Percentiles rank a stretch among this genome's conserved stretches.
These are phyloP conservation scores for Andrena haemorrhoa DNA, from an alignment of 2,888 invertebrate genomes.

Conservation along the genomic window DNA sequence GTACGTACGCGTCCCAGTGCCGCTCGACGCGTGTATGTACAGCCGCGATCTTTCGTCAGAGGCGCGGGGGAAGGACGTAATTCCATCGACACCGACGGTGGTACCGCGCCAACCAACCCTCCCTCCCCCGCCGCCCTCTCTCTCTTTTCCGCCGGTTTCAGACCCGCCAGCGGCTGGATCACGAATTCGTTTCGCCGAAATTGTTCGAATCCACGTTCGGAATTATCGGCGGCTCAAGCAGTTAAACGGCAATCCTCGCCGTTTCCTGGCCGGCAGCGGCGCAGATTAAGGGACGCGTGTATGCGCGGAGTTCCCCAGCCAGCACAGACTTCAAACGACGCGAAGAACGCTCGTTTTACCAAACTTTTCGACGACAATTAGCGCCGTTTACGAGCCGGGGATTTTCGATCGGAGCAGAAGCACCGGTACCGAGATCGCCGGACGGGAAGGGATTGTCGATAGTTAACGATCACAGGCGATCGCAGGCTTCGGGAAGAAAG, in stretches of 20 bases:
- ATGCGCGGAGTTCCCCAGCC: conserved; percentile 8
- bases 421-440: neutral
- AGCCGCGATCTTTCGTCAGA: conserved; percentile 62
- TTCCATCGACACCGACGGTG: conserved; percentile 73
- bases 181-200: conserved; percentile 73
- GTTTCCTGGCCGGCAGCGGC: conserved; percentile 27
- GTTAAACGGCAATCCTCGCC: conserved; percentile 61
- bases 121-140: conserved; percentile 15
- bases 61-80: conserved; percentile 69
- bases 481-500: too few species aligned
- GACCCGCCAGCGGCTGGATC: conserved; percentile 62
- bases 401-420: neutral
- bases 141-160: conserved; percentile 42
- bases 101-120: conserved; percentile 65
- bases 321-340: conserved; percentile 28
- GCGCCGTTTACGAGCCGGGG: conserved; percentile 22
- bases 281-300: conserved; percentile 16
- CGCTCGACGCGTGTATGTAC: conserved; percentile 48
- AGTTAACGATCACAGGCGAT: neutral
- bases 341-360: conserved; percentile 43
- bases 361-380: conserved; percentile 31
- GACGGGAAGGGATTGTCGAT: neutral
- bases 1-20: conserved; percentile 39
- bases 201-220: conserved; percentile 69
- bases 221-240: conserved; percentile 67